Conservation (phyloP, 2,888 invertebrate species). For the Dolomedes plantarius region DNA sequence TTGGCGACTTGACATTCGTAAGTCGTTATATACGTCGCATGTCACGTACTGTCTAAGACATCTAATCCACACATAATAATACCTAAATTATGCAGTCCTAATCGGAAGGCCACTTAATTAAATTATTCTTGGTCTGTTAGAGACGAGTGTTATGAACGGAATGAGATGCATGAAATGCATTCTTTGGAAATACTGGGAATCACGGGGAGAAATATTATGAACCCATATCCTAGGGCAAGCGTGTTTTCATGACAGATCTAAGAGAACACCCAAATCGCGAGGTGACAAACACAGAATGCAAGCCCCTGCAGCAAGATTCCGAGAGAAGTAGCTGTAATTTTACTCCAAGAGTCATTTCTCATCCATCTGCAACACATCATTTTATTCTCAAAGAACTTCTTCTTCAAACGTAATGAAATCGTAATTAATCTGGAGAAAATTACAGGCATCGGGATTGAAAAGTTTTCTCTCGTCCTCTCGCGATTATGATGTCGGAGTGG, state of each 20-base stretch:
- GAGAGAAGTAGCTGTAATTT: constrained; percentile 29
- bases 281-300: constrained; percentile 30
- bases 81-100: no score
- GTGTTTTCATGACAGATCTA: not conserved
- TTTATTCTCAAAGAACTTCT: constrained; percentile 40
- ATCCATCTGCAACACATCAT: constrained; percentile 47
- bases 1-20: no score
- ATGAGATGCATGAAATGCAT: not conserved
- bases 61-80: no score
- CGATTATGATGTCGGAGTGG: constrained; percentile 31
- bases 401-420: constrained; percentile 61
- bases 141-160: not conserved
- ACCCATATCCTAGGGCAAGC: not conserved
- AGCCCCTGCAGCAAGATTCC: constrained; percentile 24
- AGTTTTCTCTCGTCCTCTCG: constrained; percentile 20
- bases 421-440: constrained; percentile 70
- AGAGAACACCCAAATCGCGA: not conserved
- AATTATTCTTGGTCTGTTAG: not conserved
- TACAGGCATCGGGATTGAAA: constrained; percentile 47
- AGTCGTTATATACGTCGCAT: no score
- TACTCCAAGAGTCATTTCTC: constrained; percentile 47
- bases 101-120: no score
- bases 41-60: no score
- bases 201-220: not conserved
- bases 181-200: not conserved